Evolutionary conservation across 2,888 invertebrate species (phyloP), one percentile per base, ranked within the genome.

Genomic region (Synanthedon vespiformis): DNA sequence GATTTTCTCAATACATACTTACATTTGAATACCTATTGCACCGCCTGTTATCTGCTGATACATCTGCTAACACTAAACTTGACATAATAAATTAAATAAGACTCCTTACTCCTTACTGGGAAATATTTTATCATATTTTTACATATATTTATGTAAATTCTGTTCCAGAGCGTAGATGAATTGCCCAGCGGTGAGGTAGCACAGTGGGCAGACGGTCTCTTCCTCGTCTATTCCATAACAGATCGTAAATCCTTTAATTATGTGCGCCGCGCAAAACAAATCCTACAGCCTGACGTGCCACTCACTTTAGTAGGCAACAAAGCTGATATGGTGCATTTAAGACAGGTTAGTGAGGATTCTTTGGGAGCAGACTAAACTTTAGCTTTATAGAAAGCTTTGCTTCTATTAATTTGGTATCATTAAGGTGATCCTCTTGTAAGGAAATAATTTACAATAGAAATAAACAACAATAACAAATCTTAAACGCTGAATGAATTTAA

Each of bases 221-320:
- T 95, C 53, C 86, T 97, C 48, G 94, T 97, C 34, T 97, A 96
- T 80, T 95, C 97, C 51, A 95, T 97, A 69, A 96, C 94, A 0
- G 96, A 97, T 77, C 88, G 95, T 51, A 89, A 90, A 58, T 95
- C 95, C 27, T 95, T 96, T 80, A 93, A 93, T 75, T 95, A 93
- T 72, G 92, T 95, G 53, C 90, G 93, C 53, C 89, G 92, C 53
- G 92, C 94, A 41, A 93, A 93, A 70, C 91, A 88, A 70, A 89
- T 88, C 64, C 87, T 91, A 56, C 93, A 90, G 72, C 89, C 91
- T 0, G 93, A 94, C 58, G 91, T 92, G 56, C 95, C 95, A 0
- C 89, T 95, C 40, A 92, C 94, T n/a, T 88, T 96, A n/a, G 93
- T 95, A 40, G 96, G 93, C 47, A 96, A 96, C 70, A 96, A 96